phyloP scores from a whole-genome alignment of 1,140 invertebrate genomes.

The Camponotus vicinus region DNA sequence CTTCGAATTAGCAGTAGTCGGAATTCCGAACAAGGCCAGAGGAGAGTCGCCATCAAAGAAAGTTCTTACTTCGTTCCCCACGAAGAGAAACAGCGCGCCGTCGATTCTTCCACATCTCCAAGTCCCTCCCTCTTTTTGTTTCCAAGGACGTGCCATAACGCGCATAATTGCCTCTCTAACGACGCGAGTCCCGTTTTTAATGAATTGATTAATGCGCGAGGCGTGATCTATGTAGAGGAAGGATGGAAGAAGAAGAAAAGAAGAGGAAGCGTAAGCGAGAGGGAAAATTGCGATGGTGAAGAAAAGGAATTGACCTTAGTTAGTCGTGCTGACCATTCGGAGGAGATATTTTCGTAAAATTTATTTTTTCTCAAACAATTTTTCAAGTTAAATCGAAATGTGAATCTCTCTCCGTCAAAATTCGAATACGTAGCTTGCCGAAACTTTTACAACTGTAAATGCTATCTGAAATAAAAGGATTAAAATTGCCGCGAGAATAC shows the following conservation, averaged over 20 bases:
- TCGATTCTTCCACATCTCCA: conserved; percentile 35
- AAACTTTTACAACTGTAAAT: neutral
- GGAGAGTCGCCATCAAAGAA: conserved; percentile 60
- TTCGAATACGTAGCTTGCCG: neutral
- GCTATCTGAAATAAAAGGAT: neutral
- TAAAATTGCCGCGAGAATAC: conserved; percentile 15
- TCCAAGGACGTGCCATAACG: conserved; percentile 7
- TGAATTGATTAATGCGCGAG: conserved; percentile 21
- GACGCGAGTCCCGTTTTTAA: conserved; percentile 39
- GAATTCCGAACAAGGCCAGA: conserved; percentile 12
- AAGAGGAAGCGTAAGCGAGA: neutral
- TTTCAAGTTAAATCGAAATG: neutral
- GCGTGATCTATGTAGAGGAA: conserved; percentile 1
- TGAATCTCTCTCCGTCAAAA: neutral
- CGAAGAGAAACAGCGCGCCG: conserved; percentile 51
- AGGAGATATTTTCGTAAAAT: neutral
- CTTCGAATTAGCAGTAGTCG: conserved; percentile 41
- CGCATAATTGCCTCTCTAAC: conserved; percentile 36
- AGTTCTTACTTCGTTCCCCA: conserved; percentile 73
- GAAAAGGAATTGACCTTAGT: conserved; percentile 19
- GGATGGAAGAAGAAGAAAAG: conserved; percentile 18
- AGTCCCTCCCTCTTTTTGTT: neutral
- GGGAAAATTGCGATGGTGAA: conserved; percentile 41
- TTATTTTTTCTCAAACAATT: neutral
- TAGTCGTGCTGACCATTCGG: neutral